Conservation (phyloP, 2,888 invertebrate genomes). For the Acanthoscelides obtectus region DNA sequence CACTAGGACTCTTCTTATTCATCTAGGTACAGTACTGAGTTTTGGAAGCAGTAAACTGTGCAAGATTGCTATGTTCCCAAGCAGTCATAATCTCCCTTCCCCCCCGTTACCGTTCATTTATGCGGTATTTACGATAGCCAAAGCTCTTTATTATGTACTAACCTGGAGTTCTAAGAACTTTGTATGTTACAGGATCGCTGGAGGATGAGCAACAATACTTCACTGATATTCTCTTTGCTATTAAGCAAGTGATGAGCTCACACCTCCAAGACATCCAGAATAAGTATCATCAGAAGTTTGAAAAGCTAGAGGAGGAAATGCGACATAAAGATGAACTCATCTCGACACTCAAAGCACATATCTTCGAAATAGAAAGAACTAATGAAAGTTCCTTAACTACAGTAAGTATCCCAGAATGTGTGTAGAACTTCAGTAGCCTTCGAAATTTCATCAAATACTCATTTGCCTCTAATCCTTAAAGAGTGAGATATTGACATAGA, state of each 20-base stretch:
- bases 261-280: constrained; percentile 67
- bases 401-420: constrained; percentile 11
- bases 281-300: constrained; percentile 68
- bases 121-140: too few relatives aligned
- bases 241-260: constrained; percentile 76
- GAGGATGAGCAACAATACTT: constrained; percentile 75
- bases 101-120: too few relatives aligned
- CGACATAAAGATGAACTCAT: constrained; percentile 76
- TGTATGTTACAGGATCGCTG: constrained; percentile 53
- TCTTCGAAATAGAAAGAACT: constrained; percentile 59
- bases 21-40: too few relatives aligned
- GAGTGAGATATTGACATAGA: background rate
- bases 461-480: too few relatives aligned
- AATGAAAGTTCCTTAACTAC: constrained; percentile 42
- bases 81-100: too few relatives aligned
- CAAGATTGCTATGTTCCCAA: too few relatives aligned
- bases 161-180: background rate
- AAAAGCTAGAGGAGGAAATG: constrained; percentile 76
- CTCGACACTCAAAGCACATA: constrained; percentile 67
- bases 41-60: too few relatives aligned
- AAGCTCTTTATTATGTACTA: background rate
- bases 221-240: constrained; percentile 70
- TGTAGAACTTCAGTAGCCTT: background rate
- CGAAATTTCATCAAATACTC: too few relatives aligned
- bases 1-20: too few relatives aligned